Percentiles rank a stretch among this genome's conserved stretches.
These are phyloP conservation scores for Sebastes vulpes DNA, from an alignment of 2,797 vertebrate genomes.

Conservation along the genomic window DNA sequence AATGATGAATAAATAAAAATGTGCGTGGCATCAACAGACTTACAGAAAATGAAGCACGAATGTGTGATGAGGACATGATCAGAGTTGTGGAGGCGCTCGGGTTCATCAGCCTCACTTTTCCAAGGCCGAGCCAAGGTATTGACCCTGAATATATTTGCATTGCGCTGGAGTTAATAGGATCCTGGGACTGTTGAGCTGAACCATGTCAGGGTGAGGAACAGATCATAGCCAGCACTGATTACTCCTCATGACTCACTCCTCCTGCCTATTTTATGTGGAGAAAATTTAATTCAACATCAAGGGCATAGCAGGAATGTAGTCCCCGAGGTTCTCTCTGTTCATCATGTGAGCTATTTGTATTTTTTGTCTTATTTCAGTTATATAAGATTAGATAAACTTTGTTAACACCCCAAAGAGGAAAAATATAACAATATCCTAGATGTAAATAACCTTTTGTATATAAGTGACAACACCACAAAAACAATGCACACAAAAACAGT, in stretches of 20 bases:
- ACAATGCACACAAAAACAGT: no score
- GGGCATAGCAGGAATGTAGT: constrained; percentile 19
- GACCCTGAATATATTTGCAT: constrained; percentile 54
- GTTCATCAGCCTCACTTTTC: constrained; percentile 26
- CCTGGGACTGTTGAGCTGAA: constrained; percentile 7
- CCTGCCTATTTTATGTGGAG: constrained; percentile 28
- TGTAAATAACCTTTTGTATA: constrained; percentile 3
- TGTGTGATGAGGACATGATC: not conserved
- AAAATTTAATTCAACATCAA: constrained; percentile 56
- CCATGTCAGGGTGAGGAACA: constrained; percentile 18
- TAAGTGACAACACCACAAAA: no score
- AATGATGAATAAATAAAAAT: not conserved
- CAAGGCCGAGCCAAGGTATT: constrained; percentile 43
- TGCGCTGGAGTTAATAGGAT: constrained; percentile 41
- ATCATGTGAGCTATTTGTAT: constrained; percentile 10
- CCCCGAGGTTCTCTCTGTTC: constrained; percentile 13
- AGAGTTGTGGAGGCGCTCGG: not conserved
- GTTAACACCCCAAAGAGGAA: not conserved
- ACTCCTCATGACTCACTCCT: constrained; percentile 54
- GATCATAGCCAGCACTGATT: constrained; percentile 58
- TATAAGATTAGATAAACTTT: constrained; percentile 32
- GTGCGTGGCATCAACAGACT: not conserved
- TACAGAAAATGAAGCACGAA: not conserved
- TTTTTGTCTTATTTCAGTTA: constrained; percentile 13
- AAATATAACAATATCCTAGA: not conserved